A percentile compares a stretch with the other conserved stretches of the same genome.
These are phyloP conservation scores for Eclectus roratus DNA, from an alignment of 2,113 vertebrate species.

Conservation along the genomic window DNA sequence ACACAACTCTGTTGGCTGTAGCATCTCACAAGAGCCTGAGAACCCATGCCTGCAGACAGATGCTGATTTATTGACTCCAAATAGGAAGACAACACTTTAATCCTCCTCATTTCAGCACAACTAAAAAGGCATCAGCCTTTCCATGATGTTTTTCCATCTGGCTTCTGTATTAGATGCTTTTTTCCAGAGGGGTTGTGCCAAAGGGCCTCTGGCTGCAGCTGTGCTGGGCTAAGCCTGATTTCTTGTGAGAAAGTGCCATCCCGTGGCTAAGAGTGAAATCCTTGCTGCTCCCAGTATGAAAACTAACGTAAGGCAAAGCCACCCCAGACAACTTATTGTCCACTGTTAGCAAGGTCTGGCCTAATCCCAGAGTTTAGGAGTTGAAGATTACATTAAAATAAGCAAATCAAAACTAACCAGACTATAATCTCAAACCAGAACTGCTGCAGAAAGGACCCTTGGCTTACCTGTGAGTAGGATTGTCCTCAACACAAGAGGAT, in stretches of 20 bases:
- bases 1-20: no score
- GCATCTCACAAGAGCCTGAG: background rate
- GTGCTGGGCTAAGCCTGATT: background rate
- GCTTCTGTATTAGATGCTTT: background rate
- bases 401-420: background rate
- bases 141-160: fast-evolving
- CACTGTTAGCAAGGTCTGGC: background rate
- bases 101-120: background rate
- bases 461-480: fast-evolving
- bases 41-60: background rate
- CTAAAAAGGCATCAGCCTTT: background rate
- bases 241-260: conserved; percentile 61
- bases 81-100: background rate
- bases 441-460: background rate
- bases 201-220: background rate
- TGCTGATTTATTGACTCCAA: background rate
- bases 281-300: background rate
- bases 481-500: background rate
- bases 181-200: background rate
- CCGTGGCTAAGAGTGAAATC: conserved; percentile 40
- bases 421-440: background rate
- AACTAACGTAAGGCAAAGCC: fast-evolving
- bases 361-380: background rate
- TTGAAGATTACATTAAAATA: background rate
- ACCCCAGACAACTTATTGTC: fast-evolving